These are phyloP conservation scores for Styela plicata DNA, from an alignment of 23 tunicate genomes.

Conservation along the genomic window DNA sequence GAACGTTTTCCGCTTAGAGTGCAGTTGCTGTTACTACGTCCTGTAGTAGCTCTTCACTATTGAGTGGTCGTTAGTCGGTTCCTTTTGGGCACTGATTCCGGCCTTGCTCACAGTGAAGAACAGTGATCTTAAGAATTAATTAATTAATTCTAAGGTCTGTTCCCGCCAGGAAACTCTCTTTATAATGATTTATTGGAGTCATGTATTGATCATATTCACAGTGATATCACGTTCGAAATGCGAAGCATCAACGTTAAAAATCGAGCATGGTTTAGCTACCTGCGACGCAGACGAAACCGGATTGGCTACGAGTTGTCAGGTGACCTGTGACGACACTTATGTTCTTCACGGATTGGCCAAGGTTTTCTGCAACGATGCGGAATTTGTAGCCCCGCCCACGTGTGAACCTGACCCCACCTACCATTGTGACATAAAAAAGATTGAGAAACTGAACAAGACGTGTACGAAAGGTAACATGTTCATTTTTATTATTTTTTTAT, in stretches of 20 bases:
- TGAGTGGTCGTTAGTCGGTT: too few relatives aligned
- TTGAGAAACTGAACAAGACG: not conserved
- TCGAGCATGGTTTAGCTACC: not conserved
- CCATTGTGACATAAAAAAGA: not conserved
- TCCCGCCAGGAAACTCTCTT: too few relatives aligned
- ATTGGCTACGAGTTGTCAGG: not conserved
- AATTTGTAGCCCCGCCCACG: not conserved
- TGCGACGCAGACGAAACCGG: not conserved
- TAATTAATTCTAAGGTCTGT: too few relatives aligned
- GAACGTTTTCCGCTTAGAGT: too few relatives aligned
- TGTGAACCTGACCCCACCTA: not conserved
- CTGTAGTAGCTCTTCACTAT: too few relatives aligned
- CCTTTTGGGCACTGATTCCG: too few relatives aligned
- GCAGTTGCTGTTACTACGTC: too few relatives aligned
- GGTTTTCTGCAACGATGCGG: not conserved
- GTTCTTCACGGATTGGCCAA: not conserved
- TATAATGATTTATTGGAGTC: too few relatives aligned
- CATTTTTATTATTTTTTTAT: too few relatives aligned
- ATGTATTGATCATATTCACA: too few relatives aligned
- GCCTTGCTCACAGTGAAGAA: too few relatives aligned
- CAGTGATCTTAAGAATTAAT: too few relatives aligned
- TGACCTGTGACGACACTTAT: not conserved
- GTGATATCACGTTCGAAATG: not conserved
- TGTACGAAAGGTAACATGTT: not conserved
- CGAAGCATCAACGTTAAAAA: not conserved